Evolutionary conservation across 2,888 invertebrate genomes (phyloP), one percentile per base, ranked within the genome.

Genomic region (Leucozona laternaria): DNA sequence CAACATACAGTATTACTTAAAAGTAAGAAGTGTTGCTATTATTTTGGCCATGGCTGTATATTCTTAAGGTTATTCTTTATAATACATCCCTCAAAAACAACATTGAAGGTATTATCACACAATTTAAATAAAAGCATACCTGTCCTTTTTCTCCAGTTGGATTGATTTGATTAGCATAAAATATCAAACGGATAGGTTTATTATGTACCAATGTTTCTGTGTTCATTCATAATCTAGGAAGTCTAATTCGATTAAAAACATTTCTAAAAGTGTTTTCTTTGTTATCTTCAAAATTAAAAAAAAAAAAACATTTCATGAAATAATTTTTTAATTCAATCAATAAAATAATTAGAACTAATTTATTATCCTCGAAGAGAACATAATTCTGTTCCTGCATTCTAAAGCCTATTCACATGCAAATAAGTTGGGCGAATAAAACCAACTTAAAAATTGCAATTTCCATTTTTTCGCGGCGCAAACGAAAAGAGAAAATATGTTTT

Each of bases 341-440:
- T 40, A n/a, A n/a, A n/a, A n/a, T n/a, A n/a, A n/a, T n/a, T n/a
- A n/a, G n/a, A n/a, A n/a, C n/a, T n/a, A n/a, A n/a, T n/a, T n/a
- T n/a, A n/a, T n/a, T n/a, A n/a, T n/a, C n/a, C n/a, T n/a, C n/a
- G n/a, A n/a, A n/a, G n/a, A n/a, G 2, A 17, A 8, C 7, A 43
- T 17, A 11, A 40, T 43, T 28, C 1, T n/a, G 17, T 55, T 31
- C 10, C 2, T n/a, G 0, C 8, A 15, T 4, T 28, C 8, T 31
- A 10, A 8, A 55, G n/a, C 43, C 34, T 45, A 53, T 60, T 73
- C 60, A 60, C 28, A 80, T 60, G 60, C 43, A 75, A 75, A 70
- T 80, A 31, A 75, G 45, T 57, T 58, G 40, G 50, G 31, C 50
- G 25, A 53, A 72, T 40, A 58, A 64, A 73, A 72, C 22, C 25